A percentile compares a stretch with the other conserved stretches of the same genome.
phyloP scores from a whole-genome alignment of 2,888 invertebrate species.

The Atherix ibis region DNA sequence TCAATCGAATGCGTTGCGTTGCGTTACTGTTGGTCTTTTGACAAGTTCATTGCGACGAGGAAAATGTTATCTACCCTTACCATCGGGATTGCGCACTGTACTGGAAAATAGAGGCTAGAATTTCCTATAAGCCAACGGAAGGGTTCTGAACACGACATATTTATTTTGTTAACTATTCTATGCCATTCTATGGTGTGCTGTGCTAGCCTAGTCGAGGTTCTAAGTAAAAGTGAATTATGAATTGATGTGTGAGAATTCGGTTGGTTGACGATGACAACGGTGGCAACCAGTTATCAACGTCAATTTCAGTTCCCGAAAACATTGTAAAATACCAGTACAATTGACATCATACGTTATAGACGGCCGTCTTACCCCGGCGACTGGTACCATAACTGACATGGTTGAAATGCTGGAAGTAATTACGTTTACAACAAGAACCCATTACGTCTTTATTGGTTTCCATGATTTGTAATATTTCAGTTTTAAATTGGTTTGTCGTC shows the following conservation, averaged over 20 bases:
- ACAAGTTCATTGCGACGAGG: constrained; percentile 10
- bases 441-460: constrained; percentile 8
- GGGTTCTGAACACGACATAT: too few species aligned
- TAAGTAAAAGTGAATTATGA: constrained; percentile 9
- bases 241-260: constrained; percentile 5
- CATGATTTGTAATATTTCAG: not conserved
- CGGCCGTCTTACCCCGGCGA: too few species aligned
- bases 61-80: constrained; percentile 12
- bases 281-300: too few species aligned
- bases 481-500: not conserved
- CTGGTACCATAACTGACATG: too few species aligned
- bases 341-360: too few species aligned
- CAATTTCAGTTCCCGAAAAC: too few species aligned
- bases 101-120: constrained; percentile 10
- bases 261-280: not conserved
- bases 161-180: too few species aligned
- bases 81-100: constrained; percentile 11
- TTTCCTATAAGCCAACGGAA: not conserved
- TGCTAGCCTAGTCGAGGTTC: too few species aligned
- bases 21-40: constrained; percentile 9
- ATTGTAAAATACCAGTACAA: too few species aligned
- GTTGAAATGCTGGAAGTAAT: constrained; percentile 10
- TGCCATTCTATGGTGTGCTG: too few species aligned
- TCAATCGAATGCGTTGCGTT: too few species aligned
- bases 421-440: constrained; percentile 9